Evolutionary conservation across 2,888 invertebrate species (phyloP), one percentile per base, ranked within the genome.

Genomic region (Calameuta idolon): DNA sequence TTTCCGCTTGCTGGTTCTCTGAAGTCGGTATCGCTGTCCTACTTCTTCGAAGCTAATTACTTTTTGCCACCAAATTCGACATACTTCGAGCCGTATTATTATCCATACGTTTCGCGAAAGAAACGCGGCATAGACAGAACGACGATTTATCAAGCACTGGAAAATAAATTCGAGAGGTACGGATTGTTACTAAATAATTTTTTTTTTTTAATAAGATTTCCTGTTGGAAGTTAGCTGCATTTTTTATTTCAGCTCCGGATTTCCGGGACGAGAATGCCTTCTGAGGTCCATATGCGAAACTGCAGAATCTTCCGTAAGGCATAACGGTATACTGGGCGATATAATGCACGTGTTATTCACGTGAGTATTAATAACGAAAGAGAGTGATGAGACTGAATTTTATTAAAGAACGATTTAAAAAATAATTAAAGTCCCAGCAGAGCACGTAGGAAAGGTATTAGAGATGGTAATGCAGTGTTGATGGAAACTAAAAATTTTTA

Each of bases 31-130:
- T 96, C 95, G 85, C 92, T 96, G 76, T 95, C 96, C 0, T 95
- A 95, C 88, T 96, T 96, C 91, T 95, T 96, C 87, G 96, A 96
- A 87, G 94, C 95, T 0, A 94, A 94, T 87, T 96, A 95, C 91
- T 91, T 90, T 73, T 89, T 94, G 9, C 94, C 95, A 0, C 92
- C 89, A 30, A 95, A 95, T 86, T 92, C 88, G 31, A 92, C 92
- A 11, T 87, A 89, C 68, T 89, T 88, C 40, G 85, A 87, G 23
- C 77, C 82, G 1, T 83, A 80, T 69, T 80, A 68, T 34, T 76
- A 77, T 15, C 31, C 15, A n/a, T 11, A 76, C 77, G 33, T 71
- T 79, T 73, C 75, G 76, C 90, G 93, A 15, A 92, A 92, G 79
- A 93, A 92, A 79, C 91, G 94, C 15, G 93, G 93, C 86, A 92